phyloP scores from a whole-genome alignment of 2,888 invertebrate species.

The Dicroscelio sp. region DNA sequence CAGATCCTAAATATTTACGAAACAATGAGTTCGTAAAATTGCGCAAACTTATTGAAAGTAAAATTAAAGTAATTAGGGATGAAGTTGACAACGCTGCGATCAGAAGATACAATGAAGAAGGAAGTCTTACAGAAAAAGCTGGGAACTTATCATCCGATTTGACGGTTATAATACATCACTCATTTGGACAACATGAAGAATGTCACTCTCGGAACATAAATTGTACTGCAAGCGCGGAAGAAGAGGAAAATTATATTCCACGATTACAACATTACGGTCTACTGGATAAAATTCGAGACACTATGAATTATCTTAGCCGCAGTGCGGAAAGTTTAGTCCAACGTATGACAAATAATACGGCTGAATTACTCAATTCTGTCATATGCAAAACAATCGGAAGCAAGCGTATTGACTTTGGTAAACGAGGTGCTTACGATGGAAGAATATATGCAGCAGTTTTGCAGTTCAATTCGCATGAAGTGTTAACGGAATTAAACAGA shows the following conservation, averaged over 20 bases:
- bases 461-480: constrained; percentile 35
- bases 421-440: constrained; percentile 37
- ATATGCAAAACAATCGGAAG: constrained; percentile 59
- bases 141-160: not conserved
- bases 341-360: constrained; percentile 51
- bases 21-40: not conserved
- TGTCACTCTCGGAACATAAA: not conserved
- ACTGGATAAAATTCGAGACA: not conserved
- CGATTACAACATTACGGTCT: constrained; percentile 7
- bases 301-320: constrained; percentile 18
- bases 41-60: not conserved
- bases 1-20: not conserved
- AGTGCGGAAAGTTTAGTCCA: constrained; percentile 41
- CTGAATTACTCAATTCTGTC: constrained; percentile 52
- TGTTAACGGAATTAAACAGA: not conserved
- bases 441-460: constrained; percentile 29
- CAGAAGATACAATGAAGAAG: not conserved
- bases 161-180: not conserved
- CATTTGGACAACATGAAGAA: not conserved
- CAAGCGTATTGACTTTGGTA: constrained; percentile 54
- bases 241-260: constrained; percentile 8
- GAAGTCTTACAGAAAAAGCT: not conserved
- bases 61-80: not conserved
- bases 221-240: not conserved
- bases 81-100: not conserved